These are phyloP conservation scores for Melieria crassipennis DNA, from an alignment of 2,888 invertebrate genomes.

Conservation along the genomic window DNA sequence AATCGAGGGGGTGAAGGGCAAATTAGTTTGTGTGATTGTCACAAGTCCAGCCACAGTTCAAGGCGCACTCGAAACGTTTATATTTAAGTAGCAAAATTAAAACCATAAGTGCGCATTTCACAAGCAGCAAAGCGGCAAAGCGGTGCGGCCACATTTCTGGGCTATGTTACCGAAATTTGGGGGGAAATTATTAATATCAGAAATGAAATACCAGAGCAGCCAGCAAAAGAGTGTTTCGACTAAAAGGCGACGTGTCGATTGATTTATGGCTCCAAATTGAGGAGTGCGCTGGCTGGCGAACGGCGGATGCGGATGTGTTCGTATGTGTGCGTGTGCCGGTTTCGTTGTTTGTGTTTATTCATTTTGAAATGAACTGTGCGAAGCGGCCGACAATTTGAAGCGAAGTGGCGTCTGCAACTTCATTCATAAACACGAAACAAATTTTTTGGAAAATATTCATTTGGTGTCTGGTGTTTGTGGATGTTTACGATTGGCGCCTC, in stretches of 20 bases:
- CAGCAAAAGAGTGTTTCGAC: conserved; percentile 35
- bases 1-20: not conserved
- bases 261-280: conserved; percentile 62
- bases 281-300: conserved; percentile 39
- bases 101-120: too few species aligned
- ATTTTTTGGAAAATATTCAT: conserved; percentile 2
- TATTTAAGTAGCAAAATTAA: not conserved
- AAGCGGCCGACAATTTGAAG: not conserved
- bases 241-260: conserved; percentile 53
- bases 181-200: conserved; percentile 14
- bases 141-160: too few species aligned
- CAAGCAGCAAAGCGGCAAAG: too few species aligned
- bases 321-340: conserved; percentile 40
- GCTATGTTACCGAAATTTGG: too few species aligned
- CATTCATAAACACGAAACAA: conserved; percentile 20
- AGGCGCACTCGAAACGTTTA: not conserved
- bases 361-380: conserved; percentile 13
- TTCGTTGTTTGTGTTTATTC: conserved; percentile 50
- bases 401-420: conserved; percentile 35
- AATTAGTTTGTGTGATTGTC: not conserved
- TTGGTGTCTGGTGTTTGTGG: not conserved
- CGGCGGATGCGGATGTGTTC: conserved; percentile 28
- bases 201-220: conserved; percentile 5
- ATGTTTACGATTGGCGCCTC: not conserved
- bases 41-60: not conserved